phyloP scores from a whole-genome alignment of 2,797 vertebrate genomes.

The Poliocrania exsul region DNA sequence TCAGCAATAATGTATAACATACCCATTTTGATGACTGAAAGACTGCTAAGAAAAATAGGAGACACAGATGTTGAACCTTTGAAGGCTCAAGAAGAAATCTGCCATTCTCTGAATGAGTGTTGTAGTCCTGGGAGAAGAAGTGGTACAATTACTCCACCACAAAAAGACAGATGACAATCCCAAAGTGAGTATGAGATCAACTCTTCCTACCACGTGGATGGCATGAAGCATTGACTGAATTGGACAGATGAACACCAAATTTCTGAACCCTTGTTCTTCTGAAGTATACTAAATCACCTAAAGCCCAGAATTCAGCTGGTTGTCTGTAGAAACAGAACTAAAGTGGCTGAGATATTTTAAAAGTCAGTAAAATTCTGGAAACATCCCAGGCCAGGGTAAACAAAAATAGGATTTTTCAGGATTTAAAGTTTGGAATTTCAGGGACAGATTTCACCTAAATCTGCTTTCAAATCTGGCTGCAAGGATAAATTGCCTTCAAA shows the following conservation, averaged over 20 bases:
- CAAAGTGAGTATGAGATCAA: background rate
- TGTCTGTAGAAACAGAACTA: background rate
- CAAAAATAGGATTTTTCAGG: background rate
- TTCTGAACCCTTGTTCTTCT: background rate
- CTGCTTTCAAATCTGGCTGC: background rate
- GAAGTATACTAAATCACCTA: background rate
- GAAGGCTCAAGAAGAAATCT: background rate
- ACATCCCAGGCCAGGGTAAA: background rate
- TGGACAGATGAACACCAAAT: background rate
- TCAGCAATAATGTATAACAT: background rate
- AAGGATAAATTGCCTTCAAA: background rate
- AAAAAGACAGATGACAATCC: background rate
- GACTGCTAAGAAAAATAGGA: background rate
- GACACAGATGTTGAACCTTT: accelerated
- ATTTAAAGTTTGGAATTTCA: background rate
- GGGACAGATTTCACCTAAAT: background rate
- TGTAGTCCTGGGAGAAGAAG: background rate
- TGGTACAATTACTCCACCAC: background rate
- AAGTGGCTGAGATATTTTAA: background rate
- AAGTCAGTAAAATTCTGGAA: background rate
- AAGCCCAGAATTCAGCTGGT: background rate
- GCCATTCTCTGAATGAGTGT: background rate
- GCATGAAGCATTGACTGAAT: background rate
- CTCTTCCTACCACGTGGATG: background rate
- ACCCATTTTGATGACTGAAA: background rate